Conservation (phyloP, 2,888 invertebrate genomes). For the Lepeophtheirus nordmannii region DNA sequence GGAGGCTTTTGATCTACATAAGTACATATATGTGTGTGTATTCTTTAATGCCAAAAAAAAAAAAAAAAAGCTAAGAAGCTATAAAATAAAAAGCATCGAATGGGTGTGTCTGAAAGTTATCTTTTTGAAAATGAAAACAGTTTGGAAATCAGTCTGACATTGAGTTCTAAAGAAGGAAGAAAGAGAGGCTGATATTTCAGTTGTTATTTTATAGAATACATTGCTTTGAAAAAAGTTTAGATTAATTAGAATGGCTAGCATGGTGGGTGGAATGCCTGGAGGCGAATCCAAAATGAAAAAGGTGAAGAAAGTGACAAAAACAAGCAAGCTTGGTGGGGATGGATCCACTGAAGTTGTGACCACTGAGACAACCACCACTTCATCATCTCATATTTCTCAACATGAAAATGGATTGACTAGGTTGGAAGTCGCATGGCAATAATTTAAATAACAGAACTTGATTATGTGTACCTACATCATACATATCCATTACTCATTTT, state of each 20-base stretch:
- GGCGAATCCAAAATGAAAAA: conserved; percentile 28
- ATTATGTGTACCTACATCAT: not conserved
- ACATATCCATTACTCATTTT: not conserved
- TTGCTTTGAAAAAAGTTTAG: not conserved
- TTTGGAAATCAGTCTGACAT: not conserved
- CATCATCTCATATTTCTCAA: not conserved
- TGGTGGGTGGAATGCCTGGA: not conserved
- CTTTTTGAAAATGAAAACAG: not conserved
- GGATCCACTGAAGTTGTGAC: conserved; percentile 26
- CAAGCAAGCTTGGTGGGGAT: conserved; percentile 26
- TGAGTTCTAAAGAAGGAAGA: not conserved
- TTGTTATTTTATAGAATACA: not conserved
- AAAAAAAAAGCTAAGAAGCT: not conserved
- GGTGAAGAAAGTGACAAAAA: conserved; percentile 28
- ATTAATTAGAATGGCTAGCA: not conserved
- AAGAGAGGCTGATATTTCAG: no score
- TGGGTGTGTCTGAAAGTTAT: conserved; percentile 4
- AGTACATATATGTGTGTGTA: not conserved
- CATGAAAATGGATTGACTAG: not conserved
- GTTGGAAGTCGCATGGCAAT: not conserved
- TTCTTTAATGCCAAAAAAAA: not conserved
- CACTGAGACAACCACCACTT: conserved; percentile 34
- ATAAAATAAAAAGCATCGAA: not conserved
- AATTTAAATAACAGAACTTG: not conserved
- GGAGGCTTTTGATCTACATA: no score